Base-by-base conservation (phyloP, 2,797 vertebrate genomes). In the Passerculus sandwichensis region DNA sequence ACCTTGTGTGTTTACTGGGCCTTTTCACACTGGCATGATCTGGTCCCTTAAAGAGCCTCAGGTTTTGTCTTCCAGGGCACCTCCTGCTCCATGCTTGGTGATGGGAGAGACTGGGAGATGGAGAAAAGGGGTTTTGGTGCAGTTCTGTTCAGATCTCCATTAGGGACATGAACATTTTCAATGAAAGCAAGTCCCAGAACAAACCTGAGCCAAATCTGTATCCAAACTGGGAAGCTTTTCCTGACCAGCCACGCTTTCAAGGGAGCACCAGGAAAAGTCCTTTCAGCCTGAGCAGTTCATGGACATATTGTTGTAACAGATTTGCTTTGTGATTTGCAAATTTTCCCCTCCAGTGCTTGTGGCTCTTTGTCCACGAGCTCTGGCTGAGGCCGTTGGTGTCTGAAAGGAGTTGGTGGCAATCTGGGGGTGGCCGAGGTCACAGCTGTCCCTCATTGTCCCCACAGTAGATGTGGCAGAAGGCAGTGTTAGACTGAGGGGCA, bases 281-380 rank as follows among this genome's bases (percentile, higher is more conserved):
- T 38, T 69, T 57, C 72, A 53, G 1, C 38, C 53, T 25, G n/a
- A 79, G 5, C 8, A 12, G 15, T 65, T 65, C 29, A 6, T 2
- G n/a, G 38, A 4, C 54, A 4, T 17, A 5, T 0, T 11, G 14
- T 15, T 65, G 80, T 66, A 69, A 50, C 0, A 0, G 50, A 25
- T 53, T 74, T 77, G 38, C 77, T 69, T 57, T 77, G 80, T 61
- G 67, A 61, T 84, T 56, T 88, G 34, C 32, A 38, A 36, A 16
- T 91, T 64, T 69, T 62, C 53, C 53, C 11, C 57, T 93, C 42
- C 17, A 5, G 11, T 66, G 80, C 61, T 59, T 18, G 4, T 21
- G 34, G 38, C 59, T 89, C 34, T 16, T 15, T 40, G 36, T 59
- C 30, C 6, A 5, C 0, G 0, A 48, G 32, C 27, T 11, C 53